Conservation (phyloP, 2,797 vertebrate genomes). For the Mus caroli region DNA sequence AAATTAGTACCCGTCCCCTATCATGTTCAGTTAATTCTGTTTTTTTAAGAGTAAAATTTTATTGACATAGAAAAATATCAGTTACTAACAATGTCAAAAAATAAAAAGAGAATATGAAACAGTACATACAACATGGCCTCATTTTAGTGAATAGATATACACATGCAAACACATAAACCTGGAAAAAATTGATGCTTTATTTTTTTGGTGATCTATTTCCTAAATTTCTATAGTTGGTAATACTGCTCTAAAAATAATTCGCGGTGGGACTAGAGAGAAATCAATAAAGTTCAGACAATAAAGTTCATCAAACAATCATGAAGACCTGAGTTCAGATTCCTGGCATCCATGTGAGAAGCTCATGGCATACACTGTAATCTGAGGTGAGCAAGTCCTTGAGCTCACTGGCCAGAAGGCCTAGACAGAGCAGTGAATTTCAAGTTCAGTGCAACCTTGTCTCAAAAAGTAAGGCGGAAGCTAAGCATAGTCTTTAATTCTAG, state of each 20-base stretch:
- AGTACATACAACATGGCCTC: constrained; percentile 10
- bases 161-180: background rate
- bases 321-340: background rate
- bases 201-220: constrained; percentile 58
- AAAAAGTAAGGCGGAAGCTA: background rate
- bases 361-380: background rate
- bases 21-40: background rate
- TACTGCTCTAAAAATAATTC: constrained; percentile 57
- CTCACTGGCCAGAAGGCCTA: background rate
- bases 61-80: constrained; percentile 60
- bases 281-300: background rate
- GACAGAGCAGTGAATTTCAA: background rate
- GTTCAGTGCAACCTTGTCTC: background rate
- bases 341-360: background rate
- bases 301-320: background rate
- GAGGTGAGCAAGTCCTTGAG: background rate
- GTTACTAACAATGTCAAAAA: constrained; percentile 62
- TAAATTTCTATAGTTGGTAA: constrained; percentile 58
- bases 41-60: constrained; percentile 57
- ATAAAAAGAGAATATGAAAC: constrained; percentile 58
- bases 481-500: background rate
- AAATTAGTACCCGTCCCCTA: constrained; percentile 8
- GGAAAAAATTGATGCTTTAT: constrained; percentile 4
- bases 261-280: background rate
- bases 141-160: background rate